Evolutionary conservation across 2,113 vertebrate species (phyloP), one percentile per base, ranked within the genome.

Genomic region (Notothenia coriiceps): DNA sequence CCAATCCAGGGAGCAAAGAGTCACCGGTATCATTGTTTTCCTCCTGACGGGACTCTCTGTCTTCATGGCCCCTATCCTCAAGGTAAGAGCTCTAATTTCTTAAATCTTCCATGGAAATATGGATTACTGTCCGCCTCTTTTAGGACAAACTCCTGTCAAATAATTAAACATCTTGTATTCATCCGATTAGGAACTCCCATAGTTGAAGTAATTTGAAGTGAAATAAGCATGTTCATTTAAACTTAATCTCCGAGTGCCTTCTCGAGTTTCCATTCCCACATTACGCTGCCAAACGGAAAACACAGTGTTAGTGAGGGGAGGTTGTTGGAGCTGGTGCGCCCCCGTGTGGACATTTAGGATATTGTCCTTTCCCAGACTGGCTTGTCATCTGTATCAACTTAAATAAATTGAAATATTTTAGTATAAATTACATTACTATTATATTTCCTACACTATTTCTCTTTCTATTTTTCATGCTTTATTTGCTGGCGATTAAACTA

Each of bases 21-120:
- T 99, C 79, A 99, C 98, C 0, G 98, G 98, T 18, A 83, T 95
- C 73, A 89, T 95, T 1, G 98, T 99, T 47, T 99, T 99, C 91
- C 87, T 99, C 74, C 95, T 99, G 84, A 99, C 98, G 0, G 98
- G 98, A 10, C 93, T 99, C 50, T 99, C 98, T 0, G 98, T 99
- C 89, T 98, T 99, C 66, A 99, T 99, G 97, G 98, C 98, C 77
- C 98, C 98, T 9, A 96, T 99, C 93, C 94, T 99, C 50, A 98
- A 99, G 98, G 98, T 99, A 97, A 0, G 1, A 7, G 22, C 40
- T 74, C 71, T 60, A 55, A 35, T 50, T 25, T 70, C 33, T 52
- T 69, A 86, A 90, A 74, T 85, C 66, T 55, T 74, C 72, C 40
- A 0, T 25, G 55, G 56, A 86, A 88, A 83, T 11, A 15, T 70